These are phyloP conservation scores for Agelaius phoeniceus DNA, from an alignment of 2,113 vertebrate genomes.

Conservation along the genomic window DNA sequence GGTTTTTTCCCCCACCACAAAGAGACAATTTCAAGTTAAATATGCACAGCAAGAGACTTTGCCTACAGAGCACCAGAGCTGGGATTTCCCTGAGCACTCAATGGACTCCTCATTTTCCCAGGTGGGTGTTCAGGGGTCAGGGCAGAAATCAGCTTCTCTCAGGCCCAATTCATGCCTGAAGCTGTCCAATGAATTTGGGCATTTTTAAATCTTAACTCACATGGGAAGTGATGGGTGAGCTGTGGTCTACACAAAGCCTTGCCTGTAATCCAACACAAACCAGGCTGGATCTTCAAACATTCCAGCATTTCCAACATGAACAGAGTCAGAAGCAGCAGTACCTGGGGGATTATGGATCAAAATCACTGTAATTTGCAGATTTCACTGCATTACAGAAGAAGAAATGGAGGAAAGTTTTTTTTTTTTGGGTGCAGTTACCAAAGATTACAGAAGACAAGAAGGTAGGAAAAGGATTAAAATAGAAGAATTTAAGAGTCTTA, in stretches of 20 bases:
- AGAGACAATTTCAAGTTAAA: not conserved
- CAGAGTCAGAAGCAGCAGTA: not conserved
- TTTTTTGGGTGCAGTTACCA: not conserved
- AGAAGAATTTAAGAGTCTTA: not conserved
- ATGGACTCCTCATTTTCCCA: not conserved
- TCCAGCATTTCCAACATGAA: not conserved
- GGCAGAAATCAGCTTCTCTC: not conserved
- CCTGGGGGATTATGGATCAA: not conserved
- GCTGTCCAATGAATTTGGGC: not conserved
- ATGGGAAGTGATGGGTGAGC: not conserved
- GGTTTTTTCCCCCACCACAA: accelerated
- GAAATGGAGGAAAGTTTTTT: not conserved
- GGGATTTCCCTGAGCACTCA: not conserved
- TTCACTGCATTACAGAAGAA: not conserved
- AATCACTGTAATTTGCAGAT: not conserved
- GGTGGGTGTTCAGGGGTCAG: not conserved
- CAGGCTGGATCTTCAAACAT: not conserved
- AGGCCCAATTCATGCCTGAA: not conserved
- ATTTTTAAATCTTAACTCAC: not conserved
- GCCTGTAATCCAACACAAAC: not conserved
- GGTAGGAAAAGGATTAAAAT: constrained; percentile 13
- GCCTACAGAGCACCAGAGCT: not conserved
- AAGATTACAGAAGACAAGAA: not conserved
- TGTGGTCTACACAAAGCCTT: not conserved
- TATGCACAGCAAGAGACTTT: not conserved